Evolutionary conservation across 2,888 invertebrate genomes (phyloP).

Genomic region (Papilio elwesi): DNA sequence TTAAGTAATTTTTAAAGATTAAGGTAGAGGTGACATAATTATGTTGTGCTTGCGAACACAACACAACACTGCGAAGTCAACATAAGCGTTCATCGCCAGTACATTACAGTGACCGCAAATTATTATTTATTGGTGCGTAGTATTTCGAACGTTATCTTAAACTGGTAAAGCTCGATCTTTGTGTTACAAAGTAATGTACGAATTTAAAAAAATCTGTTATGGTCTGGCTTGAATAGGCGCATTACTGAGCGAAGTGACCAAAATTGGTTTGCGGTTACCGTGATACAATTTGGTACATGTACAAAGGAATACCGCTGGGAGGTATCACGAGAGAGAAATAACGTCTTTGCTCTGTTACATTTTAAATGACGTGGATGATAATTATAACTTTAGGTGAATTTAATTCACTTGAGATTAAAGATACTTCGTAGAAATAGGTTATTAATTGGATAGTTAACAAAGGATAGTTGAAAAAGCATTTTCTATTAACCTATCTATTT

Average conservation of each 20-base stretch:
- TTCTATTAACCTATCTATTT: too few relatives aligned
- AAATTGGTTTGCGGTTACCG: constrained; percentile 65
- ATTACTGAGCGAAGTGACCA: constrained; percentile 63
- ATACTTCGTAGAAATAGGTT: too few relatives aligned
- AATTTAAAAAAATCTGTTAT: constrained; percentile 40
- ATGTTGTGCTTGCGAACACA: neutral
- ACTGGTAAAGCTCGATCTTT: neutral
- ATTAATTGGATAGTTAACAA: too few relatives aligned
- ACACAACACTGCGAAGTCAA: neutral
- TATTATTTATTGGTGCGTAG: neutral
- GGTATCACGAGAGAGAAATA: constrained; percentile 9
- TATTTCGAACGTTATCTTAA: neutral
- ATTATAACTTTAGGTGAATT: constrained; percentile 7
- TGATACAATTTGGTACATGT: constrained; percentile 59
- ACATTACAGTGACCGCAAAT: neutral
- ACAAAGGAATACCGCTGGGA: constrained; percentile 32
- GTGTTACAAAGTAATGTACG: constrained; percentile 42
- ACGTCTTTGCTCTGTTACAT: neutral
- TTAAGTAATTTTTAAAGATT: too few relatives aligned
- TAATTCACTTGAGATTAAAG: neutral
- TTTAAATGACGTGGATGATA: constrained; percentile 1
- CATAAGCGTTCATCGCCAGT: neutral
- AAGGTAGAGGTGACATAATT: too few relatives aligned
- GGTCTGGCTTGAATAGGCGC: constrained; percentile 60
- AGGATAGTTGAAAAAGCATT: too few relatives aligned